Evolutionary conservation across 2,888 invertebrate genomes (phyloP).

Genomic region (Eupeodes latifasciatus): DNA sequence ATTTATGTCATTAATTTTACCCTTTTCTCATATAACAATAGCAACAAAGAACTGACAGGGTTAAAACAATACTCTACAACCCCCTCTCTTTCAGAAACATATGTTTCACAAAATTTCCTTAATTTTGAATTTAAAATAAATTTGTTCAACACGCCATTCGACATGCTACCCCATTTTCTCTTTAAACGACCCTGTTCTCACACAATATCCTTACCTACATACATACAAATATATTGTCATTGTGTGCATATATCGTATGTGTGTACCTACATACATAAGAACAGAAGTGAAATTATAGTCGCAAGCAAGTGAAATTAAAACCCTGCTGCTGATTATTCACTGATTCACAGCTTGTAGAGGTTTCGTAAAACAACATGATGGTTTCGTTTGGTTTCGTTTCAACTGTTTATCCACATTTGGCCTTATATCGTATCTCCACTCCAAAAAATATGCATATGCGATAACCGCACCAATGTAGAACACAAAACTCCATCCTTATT

Average conservation of each 20-base stretch:
- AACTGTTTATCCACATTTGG: slow-evolving; percentile 1
- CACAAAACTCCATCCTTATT: neutral
- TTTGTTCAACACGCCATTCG: slow-evolving; percentile 17
- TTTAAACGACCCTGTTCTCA: slow-evolving; percentile 4
- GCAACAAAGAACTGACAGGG: neutral
- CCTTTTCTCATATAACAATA: neutral
- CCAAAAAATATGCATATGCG: neutral
- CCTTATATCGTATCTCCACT: slow-evolving; percentile 3
- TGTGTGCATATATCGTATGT: no score
- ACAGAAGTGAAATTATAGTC: no score
- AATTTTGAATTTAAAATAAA: slow-evolving; percentile 23
- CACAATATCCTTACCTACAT: neutral
- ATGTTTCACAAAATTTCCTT: neutral
- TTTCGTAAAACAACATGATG: slow-evolving; percentile 21
- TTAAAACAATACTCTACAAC: neutral
- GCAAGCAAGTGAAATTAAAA: slow-evolving; percentile 17
- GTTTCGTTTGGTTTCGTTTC: slow-evolving; percentile 15
- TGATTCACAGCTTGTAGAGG: slow-evolving; percentile 38
- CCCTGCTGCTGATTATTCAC: slow-evolving; percentile 30
- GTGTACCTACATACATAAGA: no score
- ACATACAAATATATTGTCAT: no score
- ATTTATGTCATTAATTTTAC: neutral
- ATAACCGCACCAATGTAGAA: neutral
- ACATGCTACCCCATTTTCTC: neutral
- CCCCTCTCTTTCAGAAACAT: neutral